These are phyloP conservation scores for Chaetogeoica ovagalla DNA, from an alignment of 2,888 invertebrate genomes.

Conservation along the genomic window DNA sequence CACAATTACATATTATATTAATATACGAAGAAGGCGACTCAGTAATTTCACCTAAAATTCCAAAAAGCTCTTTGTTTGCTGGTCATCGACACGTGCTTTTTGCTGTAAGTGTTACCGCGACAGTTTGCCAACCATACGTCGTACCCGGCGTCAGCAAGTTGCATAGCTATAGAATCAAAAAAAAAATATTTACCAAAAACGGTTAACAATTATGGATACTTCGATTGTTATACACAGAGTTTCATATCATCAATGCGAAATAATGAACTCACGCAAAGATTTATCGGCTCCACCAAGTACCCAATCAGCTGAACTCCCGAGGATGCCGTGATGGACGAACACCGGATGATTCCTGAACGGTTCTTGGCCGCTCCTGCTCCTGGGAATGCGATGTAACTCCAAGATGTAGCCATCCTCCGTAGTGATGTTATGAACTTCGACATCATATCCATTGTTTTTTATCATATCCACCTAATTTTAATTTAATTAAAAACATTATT, in stretches of 20 bases:
- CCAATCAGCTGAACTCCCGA: conserved; percentile 57
- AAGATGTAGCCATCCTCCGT: conserved; percentile 81
- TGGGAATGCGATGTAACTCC: conserved; percentile 70
- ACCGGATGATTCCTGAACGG: conserved; percentile 51
- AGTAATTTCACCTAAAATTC: conserved; percentile 64
- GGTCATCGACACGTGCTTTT: conserved; percentile 63
- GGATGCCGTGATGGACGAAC: conserved; percentile 57
- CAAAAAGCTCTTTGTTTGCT: conserved; percentile 68
- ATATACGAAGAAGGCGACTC: too few relatives aligned
- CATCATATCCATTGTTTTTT: conserved; percentile 51
- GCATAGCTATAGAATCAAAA: background rate
- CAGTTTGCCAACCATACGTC: conserved; percentile 85
- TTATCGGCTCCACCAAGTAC: conserved; percentile 57
- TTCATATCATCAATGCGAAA: too few relatives aligned
- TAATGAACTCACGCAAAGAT: conserved; percentile 56
- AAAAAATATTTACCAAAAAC: too few relatives aligned
- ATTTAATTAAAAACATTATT: background rate
- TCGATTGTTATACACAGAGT: too few relatives aligned
- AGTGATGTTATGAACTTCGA: conserved; percentile 66
- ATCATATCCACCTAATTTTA: conserved; percentile 51
- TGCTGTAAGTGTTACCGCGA: conserved; percentile 77
- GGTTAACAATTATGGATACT: too few relatives aligned
- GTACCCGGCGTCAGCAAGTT: conserved; percentile 66
- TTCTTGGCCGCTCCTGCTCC: conserved; percentile 29
- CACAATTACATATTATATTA: too few relatives aligned